Percentiles rank a stretch among this genome's conserved stretches.
phyloP scores from a whole-genome alignment of 2,888 invertebrate genomes.

The Pterostichus niger region DNA sequence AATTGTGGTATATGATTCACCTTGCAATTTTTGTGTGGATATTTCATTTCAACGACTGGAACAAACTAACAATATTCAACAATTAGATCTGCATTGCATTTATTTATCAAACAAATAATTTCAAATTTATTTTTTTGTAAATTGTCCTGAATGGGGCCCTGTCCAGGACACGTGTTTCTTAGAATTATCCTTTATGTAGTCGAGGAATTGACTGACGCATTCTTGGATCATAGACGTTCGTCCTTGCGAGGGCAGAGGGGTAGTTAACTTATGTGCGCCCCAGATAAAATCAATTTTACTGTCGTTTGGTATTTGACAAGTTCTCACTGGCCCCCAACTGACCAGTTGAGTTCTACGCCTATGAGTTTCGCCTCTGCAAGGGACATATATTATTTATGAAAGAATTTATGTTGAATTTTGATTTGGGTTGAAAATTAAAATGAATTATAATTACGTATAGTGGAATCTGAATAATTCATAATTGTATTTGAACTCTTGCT shows the following conservation, averaged over 20 bases:
- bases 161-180: slow-evolving; percentile 28
- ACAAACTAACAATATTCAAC: no score
- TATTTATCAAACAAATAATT: no score
- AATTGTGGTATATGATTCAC: no score
- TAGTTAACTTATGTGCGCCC: background rate
- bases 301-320: background rate
- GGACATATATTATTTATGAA: slow-evolving; percentile 27
- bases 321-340: no score
- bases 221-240: slow-evolving; percentile 17
- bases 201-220: slow-evolving; percentile 52
- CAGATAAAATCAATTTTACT: slow-evolving; percentile 44
- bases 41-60: no score
- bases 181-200: slow-evolving; percentile 55
- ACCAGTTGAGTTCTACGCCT: background rate
- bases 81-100: no score
- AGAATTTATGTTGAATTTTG: background rate
- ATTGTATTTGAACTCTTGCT: no score
- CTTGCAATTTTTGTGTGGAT: no score
- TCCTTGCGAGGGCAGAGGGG: background rate
- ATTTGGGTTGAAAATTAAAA: no score
- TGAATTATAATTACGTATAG: background rate
- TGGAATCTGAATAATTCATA: no score
- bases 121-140: background rate
- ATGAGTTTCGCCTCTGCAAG: slow-evolving; percentile 11
- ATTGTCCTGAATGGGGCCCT: background rate